Conservation (phyloP, 1,140 invertebrate genomes). For the Halictus rubicundus region DNA sequence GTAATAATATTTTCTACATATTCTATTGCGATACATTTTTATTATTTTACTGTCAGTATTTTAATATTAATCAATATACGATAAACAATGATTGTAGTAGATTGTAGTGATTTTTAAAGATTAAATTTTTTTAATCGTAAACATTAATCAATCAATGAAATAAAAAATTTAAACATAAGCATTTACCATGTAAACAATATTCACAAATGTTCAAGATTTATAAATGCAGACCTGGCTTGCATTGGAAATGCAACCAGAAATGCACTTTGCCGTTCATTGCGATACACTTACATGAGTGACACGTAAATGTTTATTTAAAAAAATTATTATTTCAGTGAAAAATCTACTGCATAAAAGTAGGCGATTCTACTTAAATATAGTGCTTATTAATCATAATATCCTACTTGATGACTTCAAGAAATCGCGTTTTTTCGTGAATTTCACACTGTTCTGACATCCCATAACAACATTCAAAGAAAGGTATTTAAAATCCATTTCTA, state of each 20-base stretch:
- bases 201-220: no score
- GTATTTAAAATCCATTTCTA: neutral
- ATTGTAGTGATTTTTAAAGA: no score
- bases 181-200: neutral
- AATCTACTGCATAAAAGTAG: no score
- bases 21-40: no score
- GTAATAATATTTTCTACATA: neutral
- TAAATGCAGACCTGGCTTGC: constrained; percentile 1
- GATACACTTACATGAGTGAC: neutral
- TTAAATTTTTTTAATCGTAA: no score
- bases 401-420: neutral
- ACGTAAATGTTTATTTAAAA: neutral
- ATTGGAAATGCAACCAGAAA: constrained; percentile 22
- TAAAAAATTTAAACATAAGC: no score
- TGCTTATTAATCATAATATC: neutral
- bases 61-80: no score
- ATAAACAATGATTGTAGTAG: no score
- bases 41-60: no score
- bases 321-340: no score
- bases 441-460: neutral
- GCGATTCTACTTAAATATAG: no score
- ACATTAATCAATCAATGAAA: no score
- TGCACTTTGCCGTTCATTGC: neutral
- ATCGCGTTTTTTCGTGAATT: neutral
- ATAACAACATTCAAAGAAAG: neutral